Evolutionary conservation across 2,888 invertebrate species (phyloP), one percentile per base, ranked within the genome.

Genomic region (Lithosia quadra): DNA sequence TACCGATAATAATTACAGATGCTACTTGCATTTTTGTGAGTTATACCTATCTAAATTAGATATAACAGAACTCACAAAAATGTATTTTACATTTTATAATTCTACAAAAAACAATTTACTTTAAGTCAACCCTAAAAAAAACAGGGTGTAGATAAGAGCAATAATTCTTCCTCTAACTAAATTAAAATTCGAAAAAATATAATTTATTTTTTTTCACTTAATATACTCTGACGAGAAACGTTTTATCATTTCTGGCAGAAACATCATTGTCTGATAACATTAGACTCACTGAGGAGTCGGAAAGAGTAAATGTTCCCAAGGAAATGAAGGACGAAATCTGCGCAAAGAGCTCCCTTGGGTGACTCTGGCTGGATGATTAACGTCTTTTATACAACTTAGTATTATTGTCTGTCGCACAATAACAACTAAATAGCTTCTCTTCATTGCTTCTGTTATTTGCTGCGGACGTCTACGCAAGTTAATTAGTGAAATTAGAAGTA

Each of bases 281-380:
- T 81, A 77, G 81, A 81, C 86, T 85, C 77, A 85, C 86, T 83
- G 80, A 73, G 77, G 78, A 82, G 82, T 82, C 86, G 88, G 89
- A 90, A 91, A 89, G 88, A 88, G 87, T 88, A 90, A 88, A 88
- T 78, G 76, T 86, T 87, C 84, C 84, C 81, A 77, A 90, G 91
- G 90, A 91, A 92, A 91, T 91, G 88, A 91, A 86, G 85, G 85
- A 82, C 85, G 84, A 78, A 89, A 88, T 88, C 84, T 80, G 79
- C 76, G 80, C 80, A 78, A 81, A 79, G 79, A 80, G 77, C 78
- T 82, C 85, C 81, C 80, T 79, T 39, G 80, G 84, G 85, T 81
- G 75, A 74, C 73, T 64, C 64, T 75, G 69, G 78, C 74, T 75
- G 81, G 77, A 88, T 91, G 90, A 91, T 90, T 91, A 91, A 91